A percentile compares a stretch with the other conserved stretches of the same genome.
Evolutionary conservation across 2,888 invertebrate genomes (phyloP).

Genomic region (Willowsia nigromaculata): DNA sequence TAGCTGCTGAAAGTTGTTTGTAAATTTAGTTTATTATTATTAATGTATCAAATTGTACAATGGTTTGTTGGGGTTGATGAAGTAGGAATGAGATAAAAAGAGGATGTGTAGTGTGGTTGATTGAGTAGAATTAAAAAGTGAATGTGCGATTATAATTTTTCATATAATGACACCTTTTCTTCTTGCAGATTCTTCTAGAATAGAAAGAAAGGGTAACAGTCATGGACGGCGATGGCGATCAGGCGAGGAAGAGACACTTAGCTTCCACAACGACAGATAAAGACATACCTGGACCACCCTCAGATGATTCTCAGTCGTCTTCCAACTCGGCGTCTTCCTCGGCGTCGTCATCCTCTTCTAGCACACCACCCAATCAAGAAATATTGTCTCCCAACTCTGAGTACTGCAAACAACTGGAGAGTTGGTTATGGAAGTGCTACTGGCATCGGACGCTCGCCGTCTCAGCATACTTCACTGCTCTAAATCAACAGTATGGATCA

Average conservation of each 20-base stretch:
- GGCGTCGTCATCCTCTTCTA: background rate
- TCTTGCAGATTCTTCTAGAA: background rate
- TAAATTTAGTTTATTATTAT: too few species aligned
- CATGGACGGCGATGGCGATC: slow-evolving; percentile 25
- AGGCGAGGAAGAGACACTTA: background rate
- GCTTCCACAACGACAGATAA: slow-evolving; percentile 46
- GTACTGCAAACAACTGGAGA: slow-evolving; percentile 77
- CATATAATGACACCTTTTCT: too few species aligned
- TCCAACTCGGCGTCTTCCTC: slow-evolving; percentile 44
- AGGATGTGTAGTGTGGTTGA: too few species aligned
- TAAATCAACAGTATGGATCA: slow-evolving; percentile 65
- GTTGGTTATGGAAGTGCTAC: slow-evolving; percentile 77
- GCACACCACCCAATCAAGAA: slow-evolving; percentile 31
- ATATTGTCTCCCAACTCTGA: slow-evolving; percentile 71
- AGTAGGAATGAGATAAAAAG: too few species aligned
- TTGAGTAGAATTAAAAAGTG: too few species aligned
- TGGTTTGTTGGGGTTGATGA: too few species aligned
- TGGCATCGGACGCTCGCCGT: slow-evolving; percentile 75
- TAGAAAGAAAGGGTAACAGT: background rate
- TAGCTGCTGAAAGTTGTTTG: too few species aligned
- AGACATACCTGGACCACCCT: background rate
- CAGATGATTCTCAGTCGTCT: slow-evolving; percentile 58
- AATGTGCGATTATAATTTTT: too few species aligned
- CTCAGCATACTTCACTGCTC: slow-evolving; percentile 77
- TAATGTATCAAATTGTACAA: too few species aligned